Base-by-base conservation (phyloP, 2,888 invertebrate species). In the Rhaphigaster nebulosa region DNA sequence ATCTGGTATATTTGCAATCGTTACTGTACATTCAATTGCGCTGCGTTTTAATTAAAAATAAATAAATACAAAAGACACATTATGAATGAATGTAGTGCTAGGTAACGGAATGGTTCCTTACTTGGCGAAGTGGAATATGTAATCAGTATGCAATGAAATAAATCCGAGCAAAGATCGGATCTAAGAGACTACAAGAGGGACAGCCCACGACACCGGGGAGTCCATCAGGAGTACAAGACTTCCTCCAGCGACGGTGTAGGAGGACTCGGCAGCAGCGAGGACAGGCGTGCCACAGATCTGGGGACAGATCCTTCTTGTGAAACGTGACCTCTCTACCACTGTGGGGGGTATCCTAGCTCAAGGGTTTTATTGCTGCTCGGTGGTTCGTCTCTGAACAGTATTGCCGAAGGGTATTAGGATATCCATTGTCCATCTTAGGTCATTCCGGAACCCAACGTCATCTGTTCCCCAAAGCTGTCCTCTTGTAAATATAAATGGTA, bases 301-400 rank as follows among this genome's bases (percentile, higher is more conserved):
- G 45, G 84, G 84, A 84, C 84, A 84, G 84, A 84, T 84, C 84
- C 84, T 84, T 50, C 84, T 45, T 80, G 80, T 50, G 84, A n/a
- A 45, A 84, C 84, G 84, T 84, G 84, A 84, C 84, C 84, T 84
- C 70, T 76, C 34, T 38, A 76, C 70, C 70, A 38, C 84, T 50
- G 84, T 50, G 84, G 84, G 84, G 45, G 84, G 84, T 45, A n/a
- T 4, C n/a, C 84, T 38, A 65, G 70, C 70, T 76, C 38, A 0
- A 20, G 34, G 8, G 26, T 65, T 65, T 65, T 65, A 65, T 65
- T 65, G 65, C 65, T 29, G 60, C 12, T 29, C 70, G 34, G 5
- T 76, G 70, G 34, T 76, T 76, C 70, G 18, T 34, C 70, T 29
- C 65, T 29, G 3, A n/a, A 23, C 34, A 13, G 5, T 38, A 34